Percentiles rank a stretch among this genome's conserved stretches.
phyloP scores from a whole-genome alignment of 2,797 vertebrate species.

The Girardinus metallicus region DNA sequence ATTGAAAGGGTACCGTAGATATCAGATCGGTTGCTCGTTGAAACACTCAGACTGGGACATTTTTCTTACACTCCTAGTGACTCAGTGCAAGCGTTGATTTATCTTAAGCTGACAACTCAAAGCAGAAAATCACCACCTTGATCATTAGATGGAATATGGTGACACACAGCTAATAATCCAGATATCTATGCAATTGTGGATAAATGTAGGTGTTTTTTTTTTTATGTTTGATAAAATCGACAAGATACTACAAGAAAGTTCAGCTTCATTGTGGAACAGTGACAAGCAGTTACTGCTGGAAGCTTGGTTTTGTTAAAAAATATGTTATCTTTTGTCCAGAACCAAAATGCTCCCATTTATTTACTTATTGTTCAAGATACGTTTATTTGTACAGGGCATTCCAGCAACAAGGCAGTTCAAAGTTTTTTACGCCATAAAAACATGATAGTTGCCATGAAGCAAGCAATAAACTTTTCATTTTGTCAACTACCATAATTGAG shows the following conservation, averaged over 20 bases:
- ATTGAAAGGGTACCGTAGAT: background rate
- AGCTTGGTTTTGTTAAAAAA: background rate
- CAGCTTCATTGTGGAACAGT: background rate
- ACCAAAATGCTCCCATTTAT: background rate
- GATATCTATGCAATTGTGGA: background rate
- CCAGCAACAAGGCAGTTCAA: too few relatives aligned
- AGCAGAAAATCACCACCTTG: background rate
- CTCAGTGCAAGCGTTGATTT: constrained; percentile 36
- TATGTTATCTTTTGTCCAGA: background rate
- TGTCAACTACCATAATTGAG: too few relatives aligned
- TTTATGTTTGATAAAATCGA: background rate
- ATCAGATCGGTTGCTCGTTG: background rate
- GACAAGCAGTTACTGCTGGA: background rate
- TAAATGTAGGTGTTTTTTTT: background rate
- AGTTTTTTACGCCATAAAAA: too few relatives aligned
- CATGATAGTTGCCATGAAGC: too few relatives aligned
- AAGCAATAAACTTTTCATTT: too few relatives aligned
- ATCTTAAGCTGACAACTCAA: constrained; percentile 38
- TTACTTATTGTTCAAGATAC: too few relatives aligned
- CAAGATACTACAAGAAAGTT: background rate
- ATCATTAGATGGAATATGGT: constrained; percentile 7
- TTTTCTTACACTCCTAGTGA: constrained; percentile 15
- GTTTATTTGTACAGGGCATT: too few relatives aligned
- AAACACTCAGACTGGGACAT: background rate
- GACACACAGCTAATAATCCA: background rate